Percentiles rank a stretch among this genome's conserved stretches.
Conservation (phyloP, 2,113 vertebrate genomes). For the Amia ocellicauda region DNA sequence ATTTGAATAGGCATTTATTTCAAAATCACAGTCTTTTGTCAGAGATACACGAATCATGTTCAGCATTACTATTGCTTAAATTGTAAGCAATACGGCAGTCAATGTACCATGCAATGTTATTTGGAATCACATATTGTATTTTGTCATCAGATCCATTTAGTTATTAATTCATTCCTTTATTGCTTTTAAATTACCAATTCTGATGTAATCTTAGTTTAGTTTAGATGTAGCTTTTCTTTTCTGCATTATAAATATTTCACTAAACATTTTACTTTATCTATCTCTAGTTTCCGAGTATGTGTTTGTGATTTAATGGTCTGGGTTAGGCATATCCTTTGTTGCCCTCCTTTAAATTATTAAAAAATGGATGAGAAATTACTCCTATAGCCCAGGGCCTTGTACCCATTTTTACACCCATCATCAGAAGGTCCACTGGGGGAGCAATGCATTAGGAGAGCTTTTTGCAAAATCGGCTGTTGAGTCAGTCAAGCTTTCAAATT, state of each 20-base stretch:
- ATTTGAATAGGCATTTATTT: too few relatives aligned
- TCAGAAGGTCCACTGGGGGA: constrained; percentile 36
- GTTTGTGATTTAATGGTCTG: constrained; percentile 3
- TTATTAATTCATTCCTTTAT: too few relatives aligned
- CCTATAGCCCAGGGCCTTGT: constrained; percentile 25
- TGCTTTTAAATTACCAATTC: too few relatives aligned
- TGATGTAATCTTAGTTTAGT: not conserved
- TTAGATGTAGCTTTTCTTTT: not conserved
- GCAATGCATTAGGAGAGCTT: constrained; percentile 54
- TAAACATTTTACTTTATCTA: not conserved
- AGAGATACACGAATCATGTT: too few relatives aligned
- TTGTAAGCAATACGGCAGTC: too few relatives aligned
- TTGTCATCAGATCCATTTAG: too few relatives aligned
- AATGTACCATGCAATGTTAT: too few relatives aligned
- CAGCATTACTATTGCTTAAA: too few relatives aligned
- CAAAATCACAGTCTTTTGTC: too few relatives aligned
- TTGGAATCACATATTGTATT: too few relatives aligned
- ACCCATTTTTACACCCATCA: constrained; percentile 15
- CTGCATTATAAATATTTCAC: constrained; percentile 13
- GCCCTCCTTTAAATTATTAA: constrained; percentile 54
- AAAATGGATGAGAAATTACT: constrained; percentile 33
- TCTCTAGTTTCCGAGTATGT: not conserved
- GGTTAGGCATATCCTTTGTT: constrained; percentile 18
- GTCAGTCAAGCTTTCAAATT: constrained; percentile 37
- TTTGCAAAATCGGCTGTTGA: constrained; percentile 32